Evolutionary conservation across 2,888 invertebrate species (phyloP).

Genomic region (Corbicula japonica): DNA sequence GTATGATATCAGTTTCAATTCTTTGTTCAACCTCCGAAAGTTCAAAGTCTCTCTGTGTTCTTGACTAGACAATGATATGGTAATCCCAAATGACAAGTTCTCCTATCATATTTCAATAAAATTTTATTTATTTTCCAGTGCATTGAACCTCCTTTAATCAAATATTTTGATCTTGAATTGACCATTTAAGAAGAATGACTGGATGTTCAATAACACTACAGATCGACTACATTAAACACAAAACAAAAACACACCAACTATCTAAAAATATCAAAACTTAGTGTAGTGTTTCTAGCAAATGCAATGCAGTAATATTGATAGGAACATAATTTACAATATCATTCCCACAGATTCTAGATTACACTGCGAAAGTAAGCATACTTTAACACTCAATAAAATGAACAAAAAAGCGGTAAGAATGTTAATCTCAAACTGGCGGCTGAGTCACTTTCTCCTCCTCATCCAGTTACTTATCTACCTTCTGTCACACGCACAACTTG

Average conservation of each 20-base stretch:
- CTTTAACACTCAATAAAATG: too few species aligned
- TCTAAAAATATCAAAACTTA: too few species aligned
- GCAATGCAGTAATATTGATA: too few species aligned
- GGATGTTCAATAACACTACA: too few species aligned
- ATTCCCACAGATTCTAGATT: too few species aligned
- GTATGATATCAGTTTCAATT: not conserved
- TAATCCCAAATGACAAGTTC: not conserved
- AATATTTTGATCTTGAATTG: not conserved
- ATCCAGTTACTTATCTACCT: conserved; percentile 1
- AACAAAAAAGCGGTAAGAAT: too few species aligned
- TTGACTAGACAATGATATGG: not conserved
- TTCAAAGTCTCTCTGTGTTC: not conserved
- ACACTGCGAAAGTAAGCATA: too few species aligned
- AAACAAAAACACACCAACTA: too few species aligned
- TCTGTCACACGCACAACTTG: conserved; percentile 19
- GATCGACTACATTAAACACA: too few species aligned
- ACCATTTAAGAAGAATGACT: too few species aligned
- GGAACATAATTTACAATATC: too few species aligned
- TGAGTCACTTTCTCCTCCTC: conserved; percentile 8
- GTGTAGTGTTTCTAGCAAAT: too few species aligned
- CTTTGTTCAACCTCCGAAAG: not conserved
- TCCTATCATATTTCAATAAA: conserved; percentile 14
- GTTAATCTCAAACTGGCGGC: not conserved
- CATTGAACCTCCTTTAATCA: not conserved
- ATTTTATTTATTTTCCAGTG: not conserved